Conservation (phyloP, 2,888 invertebrate genomes). For the Tuta absoluta region DNA sequence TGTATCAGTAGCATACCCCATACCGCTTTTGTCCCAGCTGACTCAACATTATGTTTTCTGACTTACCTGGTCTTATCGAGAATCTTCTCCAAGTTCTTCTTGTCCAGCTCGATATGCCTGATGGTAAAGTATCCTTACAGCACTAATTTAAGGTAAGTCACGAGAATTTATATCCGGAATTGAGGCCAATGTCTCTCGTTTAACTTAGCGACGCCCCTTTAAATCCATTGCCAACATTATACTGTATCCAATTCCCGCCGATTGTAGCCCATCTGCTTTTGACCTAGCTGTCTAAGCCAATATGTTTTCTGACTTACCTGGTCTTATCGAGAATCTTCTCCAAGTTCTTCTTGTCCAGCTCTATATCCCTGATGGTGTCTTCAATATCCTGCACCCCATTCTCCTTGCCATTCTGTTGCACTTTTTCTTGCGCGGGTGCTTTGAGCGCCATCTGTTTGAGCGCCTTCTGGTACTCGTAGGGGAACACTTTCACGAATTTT, state of each 20-base stretch:
- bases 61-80: slow-evolving; percentile 87
- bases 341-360: slow-evolving; percentile 88
- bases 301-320: slow-evolving; percentile 67
- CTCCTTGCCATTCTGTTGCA: slow-evolving; percentile 59
- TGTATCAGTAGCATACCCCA: too few species aligned
- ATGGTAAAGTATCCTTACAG: slow-evolving; percentile 78
- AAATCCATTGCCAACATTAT: too few species aligned
- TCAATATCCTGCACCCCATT: slow-evolving; percentile 89
- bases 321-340: slow-evolving; percentile 92
- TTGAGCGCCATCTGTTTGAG: slow-evolving; percentile 80
- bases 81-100: slow-evolving; percentile 90
- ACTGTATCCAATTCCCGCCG: too few species aligned
- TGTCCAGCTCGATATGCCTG: slow-evolving; percentile 87
- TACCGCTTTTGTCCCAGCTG: too few species aligned
- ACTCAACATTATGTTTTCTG: too few species aligned
- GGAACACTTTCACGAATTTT: slow-evolving; percentile 97
- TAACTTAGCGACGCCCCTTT: too few species aligned
- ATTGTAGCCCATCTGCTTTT: too few species aligned
- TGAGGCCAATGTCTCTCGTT: too few species aligned
- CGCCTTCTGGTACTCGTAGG: slow-evolving; percentile 96
- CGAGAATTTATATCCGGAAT: too few species aligned
- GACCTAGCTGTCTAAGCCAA: too few species aligned
- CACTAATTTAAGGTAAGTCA: too few species aligned
- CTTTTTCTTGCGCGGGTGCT: slow-evolving; percentile 44
- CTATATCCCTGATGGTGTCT: slow-evolving; percentile 90